Base-by-base conservation (phyloP, 2,797 vertebrate species). In the Hydrolagus colliei region DNA sequence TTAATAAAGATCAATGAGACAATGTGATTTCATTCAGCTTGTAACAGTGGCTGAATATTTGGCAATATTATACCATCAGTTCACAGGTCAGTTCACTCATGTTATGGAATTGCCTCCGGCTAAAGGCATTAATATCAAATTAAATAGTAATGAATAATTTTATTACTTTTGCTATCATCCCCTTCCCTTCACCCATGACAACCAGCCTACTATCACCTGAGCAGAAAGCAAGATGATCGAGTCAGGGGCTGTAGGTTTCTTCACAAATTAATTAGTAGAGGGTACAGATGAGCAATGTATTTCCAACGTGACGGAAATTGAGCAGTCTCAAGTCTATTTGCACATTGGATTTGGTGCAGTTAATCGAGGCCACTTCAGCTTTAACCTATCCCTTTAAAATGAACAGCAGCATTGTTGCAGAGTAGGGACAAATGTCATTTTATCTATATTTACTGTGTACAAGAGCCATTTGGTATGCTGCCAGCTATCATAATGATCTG, bases 101-200 rank as follows among this genome's bases (percentile, higher is more conserved):
- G 4, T 77, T 77, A 61, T 12, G 12, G 2, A 77, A 61, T 18
- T 61, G 61, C 75, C 74, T 61, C 52, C 10, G 52, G 61, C 41
- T 59, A 77, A n/a, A n/a, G 41, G 18, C 75, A 77, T 77, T 52
- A 59, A 77, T 77, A 20, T 77, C 75, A 77, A 61, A 77, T 77
- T 59, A 77, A 77, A 61, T 20, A 77, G 20, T 77, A 77, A 77
- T 77, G 9, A 61, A 61, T 3, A 20, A 9, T n/a, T 77, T 77
- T 77, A 61, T 77, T 76, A 76, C 18, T 77, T 61, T 77, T 35
- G 59, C n/a, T 52, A 52, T 52, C 41, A 52, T 52, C 41, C 41
- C 41, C 41, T 52, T 52, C 41, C 41, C 41, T 6, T 52, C 12
- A 16, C 18, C 20, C 9, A 77, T 9, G 52, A 10, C 75, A 77